Evolutionary conservation across 2,113 vertebrate species (phyloP), one percentile per base, ranked within the genome.

Genomic region (Tragelaphus buxtoni): DNA sequence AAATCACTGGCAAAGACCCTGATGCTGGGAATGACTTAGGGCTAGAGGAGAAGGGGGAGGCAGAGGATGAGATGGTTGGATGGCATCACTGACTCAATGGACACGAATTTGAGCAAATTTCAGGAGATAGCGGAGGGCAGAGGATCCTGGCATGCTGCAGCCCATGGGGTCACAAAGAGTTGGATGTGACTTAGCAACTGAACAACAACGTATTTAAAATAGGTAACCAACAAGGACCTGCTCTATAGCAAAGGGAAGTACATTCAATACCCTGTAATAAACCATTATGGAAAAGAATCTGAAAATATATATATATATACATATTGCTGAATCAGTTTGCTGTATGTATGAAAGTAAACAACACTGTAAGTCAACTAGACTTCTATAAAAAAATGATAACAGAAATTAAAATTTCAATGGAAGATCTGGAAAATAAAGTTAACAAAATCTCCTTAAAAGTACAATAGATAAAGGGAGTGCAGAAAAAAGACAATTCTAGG

Each of bases 241-340:
- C 12, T 28, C 39, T 8, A 42, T 13, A 72, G 69, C 69, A 42
- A 20, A 72, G 20, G 1, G 22, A 74, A 74, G 39, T 9, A 76
- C 24, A 28, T 14, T 28, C 42, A 45, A 28, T 4, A 16, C 22
- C 72, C 39, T 45, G 72, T 45, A 4, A 76, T 28, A 16, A 45
- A 28, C 72, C 39, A 2, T 14, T 1, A 45, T 4, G 72, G 72
- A 28, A 45, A 45, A 76, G 42, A 76, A 45, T 13, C 35, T 42
- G 69, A 42, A 74, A 72, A 39, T 0, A 22, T 4, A 2, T 10
- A 22, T 10, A 39, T 24, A 42, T 7, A 24, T 3, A 42, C 0
- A 0, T 24, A 13, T 6, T 7, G 39, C 69, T 14, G 39, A 42
- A 74, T 22, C 69, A 42, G 22, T 42, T 13, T 42, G 39, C 69